phyloP scores from a whole-genome alignment of 2,888 invertebrate species.

The Tipula confusa region DNA sequence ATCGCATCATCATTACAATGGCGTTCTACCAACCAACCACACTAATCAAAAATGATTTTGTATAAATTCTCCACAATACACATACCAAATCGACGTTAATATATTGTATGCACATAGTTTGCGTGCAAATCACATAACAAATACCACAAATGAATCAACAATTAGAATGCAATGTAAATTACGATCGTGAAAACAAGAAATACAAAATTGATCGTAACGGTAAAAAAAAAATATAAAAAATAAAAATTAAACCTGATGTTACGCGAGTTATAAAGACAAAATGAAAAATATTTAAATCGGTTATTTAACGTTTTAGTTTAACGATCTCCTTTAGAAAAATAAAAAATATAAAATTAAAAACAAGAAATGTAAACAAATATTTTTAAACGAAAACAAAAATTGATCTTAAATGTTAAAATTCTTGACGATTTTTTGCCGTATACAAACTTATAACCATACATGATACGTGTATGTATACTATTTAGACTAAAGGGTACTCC shows the following conservation, averaged over 20 bases:
- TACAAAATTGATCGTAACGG: neutral
- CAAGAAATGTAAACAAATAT: neutral
- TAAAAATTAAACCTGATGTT: neutral
- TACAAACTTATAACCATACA: too few species aligned
- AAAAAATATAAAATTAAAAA: neutral
- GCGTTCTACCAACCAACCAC: neutral
- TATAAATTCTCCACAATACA: neutral
- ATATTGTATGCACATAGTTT: neutral
- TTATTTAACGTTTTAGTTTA: neutral
- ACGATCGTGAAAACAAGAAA: neutral
- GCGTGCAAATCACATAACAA: neutral
- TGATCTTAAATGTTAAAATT: neutral
- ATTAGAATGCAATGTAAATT: constrained; percentile 12
- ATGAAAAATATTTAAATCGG: neutral
- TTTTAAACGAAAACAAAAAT: neutral
- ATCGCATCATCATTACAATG: neutral
- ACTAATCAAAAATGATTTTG: neutral
- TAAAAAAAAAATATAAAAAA: neutral
- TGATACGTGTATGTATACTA: too few species aligned
- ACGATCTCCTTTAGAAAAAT: neutral
- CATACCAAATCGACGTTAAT: neutral
- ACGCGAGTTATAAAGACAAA: neutral
- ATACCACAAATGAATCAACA: neutral
- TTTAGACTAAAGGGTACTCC: too few species aligned
- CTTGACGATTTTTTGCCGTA: neutral